Evolutionary conservation across 2,113 vertebrate species (phyloP).

Genomic region (Phasianus colchicus): DNA sequence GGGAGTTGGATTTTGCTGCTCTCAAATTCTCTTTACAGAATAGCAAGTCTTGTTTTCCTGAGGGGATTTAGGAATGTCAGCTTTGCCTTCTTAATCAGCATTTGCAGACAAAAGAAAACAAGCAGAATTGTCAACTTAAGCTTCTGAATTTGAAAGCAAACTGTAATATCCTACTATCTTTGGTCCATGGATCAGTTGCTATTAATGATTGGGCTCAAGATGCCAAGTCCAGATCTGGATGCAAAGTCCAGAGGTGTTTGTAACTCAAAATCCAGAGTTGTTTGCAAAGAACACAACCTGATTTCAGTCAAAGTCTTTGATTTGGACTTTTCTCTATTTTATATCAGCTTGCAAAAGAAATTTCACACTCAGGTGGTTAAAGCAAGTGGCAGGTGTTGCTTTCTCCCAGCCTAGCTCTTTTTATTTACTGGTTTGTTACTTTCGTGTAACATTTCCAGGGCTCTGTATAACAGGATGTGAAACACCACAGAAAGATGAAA

Average conservation of each 20-base stretch:
- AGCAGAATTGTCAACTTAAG: constrained; percentile 21
- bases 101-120: constrained; percentile 56
- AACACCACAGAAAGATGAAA: not conserved
- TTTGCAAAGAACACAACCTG: not conserved
- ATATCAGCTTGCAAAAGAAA: not conserved
- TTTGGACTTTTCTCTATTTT: not conserved
- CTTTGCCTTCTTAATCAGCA: constrained; percentile 54
- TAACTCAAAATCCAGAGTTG: not conserved
- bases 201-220: not conserved
- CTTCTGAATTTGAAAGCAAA: constrained; percentile 37
- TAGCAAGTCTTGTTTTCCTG: constrained; percentile 17
- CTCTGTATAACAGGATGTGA: not conserved
- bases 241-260: constrained; percentile 8
- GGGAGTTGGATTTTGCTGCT: not conserved
- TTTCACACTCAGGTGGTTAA: not conserved
- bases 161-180: constrained; percentile 19
- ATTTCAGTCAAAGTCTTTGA: not conserved
- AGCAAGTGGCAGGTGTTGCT: not conserved
- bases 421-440: not conserved
- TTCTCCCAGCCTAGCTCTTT: not conserved
- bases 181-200: not conserved
- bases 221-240: constrained; percentile 3
- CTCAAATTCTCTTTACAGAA: not conserved
- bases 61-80: constrained; percentile 34
- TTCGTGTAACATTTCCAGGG: not conserved